Evolutionary conservation across 2,888 invertebrate species (phyloP).

Genomic region (Drosophila atripex): DNA sequence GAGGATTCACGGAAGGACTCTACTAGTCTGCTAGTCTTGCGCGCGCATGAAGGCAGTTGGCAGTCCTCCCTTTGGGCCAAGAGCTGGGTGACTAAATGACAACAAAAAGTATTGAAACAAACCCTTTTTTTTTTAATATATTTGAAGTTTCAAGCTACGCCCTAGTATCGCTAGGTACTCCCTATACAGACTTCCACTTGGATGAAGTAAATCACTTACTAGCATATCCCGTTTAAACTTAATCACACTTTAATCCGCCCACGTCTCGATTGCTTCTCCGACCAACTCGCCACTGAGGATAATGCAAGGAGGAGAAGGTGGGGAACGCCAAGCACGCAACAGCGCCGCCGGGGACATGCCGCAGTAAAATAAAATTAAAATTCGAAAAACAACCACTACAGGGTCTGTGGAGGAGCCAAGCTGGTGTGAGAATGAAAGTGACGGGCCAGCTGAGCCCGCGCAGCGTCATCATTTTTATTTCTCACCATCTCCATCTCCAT

Average conservation of each 20-base stretch:
- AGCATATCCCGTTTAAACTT: not conserved
- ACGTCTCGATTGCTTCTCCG: constrained; percentile 5
- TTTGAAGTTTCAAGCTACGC: no score
- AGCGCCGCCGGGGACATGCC: constrained; percentile 67
- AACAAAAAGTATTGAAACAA: not conserved
- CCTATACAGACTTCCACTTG: no score
- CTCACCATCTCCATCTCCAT: constrained; percentile 22
- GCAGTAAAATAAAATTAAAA: constrained; percentile 79
- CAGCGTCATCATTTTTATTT: constrained; percentile 57
- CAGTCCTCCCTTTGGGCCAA: constrained; percentile 33
- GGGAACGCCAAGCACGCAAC: constrained; percentile 51
- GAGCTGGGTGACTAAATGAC: constrained; percentile 14
- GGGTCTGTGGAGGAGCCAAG: constrained; percentile 5
- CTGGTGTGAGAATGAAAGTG: constrained; percentile 14
- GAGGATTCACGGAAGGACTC: constrained; percentile 25
- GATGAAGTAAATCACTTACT: not conserved
- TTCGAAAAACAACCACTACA: constrained; percentile 66
- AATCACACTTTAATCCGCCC: constrained; percentile 19
- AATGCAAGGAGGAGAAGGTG: constrained; percentile 3
- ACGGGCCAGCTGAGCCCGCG: constrained; percentile 57
- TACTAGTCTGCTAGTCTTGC: constrained; percentile 65
- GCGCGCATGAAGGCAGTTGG: constrained; percentile 76
- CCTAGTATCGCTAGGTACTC: no score
- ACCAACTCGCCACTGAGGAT: constrained; percentile 24
- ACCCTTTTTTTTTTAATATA: no score